These are phyloP conservation scores for Zaprionus tsacasi DNA, from an alignment of 1,140 invertebrate species.

Conservation along the genomic window DNA sequence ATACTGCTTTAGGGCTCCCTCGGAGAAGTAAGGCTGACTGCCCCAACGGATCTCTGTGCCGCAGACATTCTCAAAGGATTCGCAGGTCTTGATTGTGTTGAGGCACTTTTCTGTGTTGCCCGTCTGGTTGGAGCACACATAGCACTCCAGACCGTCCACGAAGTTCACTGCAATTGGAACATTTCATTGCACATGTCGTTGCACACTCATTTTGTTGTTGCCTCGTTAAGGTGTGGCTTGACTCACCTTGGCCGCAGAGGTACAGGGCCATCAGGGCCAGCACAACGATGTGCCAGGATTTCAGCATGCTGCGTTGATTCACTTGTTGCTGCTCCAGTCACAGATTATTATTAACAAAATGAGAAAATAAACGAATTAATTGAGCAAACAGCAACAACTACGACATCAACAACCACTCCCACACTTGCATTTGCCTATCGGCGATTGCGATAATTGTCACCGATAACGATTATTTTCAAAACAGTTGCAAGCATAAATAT, in stretches of 20 bases:
- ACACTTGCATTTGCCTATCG: constrained; percentile 13
- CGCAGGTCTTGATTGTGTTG: constrained; percentile 95
- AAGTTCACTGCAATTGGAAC: constrained; percentile 61
- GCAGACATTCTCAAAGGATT: constrained; percentile 93
- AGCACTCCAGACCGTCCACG: constrained; percentile 94
- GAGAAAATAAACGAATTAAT: constrained; percentile 31
- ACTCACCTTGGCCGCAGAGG: constrained; percentile 62
- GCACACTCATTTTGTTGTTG: background rate
- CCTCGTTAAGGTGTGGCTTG: constrained; percentile 60
- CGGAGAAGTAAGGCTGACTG: constrained; percentile 97
- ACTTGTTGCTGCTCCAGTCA: background rate
- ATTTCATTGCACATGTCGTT: background rate
- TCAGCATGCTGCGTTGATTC: constrained; percentile 18
- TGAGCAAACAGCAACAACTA: constrained; percentile 36
- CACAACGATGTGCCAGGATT: constrained; percentile 63
- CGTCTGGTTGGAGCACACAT: constrained; percentile 96
- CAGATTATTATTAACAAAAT: constrained; percentile 19
- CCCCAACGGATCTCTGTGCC: constrained; percentile 95
- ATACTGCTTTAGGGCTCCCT: constrained; percentile 96
- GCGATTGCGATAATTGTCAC: constrained; percentile 15
- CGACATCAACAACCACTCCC: constrained; percentile 67
- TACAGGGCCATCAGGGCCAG: constrained; percentile 58
- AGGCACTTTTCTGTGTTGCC: constrained; percentile 97
- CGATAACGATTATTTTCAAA: constrained; percentile 19
- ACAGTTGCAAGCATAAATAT: constrained; percentile 4